Conservation (phyloP, 2,113 vertebrate genomes). For the Nyctibius bracteatus region DNA sequence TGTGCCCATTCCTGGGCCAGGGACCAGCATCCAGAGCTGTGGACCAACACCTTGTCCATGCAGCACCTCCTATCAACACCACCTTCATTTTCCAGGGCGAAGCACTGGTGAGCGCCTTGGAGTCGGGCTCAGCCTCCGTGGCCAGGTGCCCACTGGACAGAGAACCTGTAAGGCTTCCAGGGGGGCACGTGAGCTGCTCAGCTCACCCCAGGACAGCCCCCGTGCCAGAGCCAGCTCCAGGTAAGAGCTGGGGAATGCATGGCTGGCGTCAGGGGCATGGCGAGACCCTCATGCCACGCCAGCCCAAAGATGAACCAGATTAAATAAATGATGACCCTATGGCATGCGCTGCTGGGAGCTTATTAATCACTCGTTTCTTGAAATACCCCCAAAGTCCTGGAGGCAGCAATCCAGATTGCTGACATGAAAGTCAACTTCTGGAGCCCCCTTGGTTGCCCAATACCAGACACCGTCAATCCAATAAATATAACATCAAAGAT, state of each 20-base stretch:
- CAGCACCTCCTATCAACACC: neutral
- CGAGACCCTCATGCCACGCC: neutral
- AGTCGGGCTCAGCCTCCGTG: neutral
- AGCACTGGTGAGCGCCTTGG: neutral
- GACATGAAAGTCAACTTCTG: neutral
- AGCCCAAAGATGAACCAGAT: too few species aligned
- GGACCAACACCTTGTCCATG: neutral
- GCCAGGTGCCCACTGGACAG: fast-evolving
- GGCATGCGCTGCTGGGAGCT: neutral
- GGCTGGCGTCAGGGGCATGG: too few species aligned
- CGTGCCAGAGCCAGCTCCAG: neutral
- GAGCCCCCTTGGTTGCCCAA: neutral
- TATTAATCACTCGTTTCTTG: neutral
- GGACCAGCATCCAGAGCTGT: neutral
- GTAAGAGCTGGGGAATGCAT: neutral
- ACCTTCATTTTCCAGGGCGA: neutral
- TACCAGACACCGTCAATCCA: neutral
- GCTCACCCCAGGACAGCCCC: neutral
- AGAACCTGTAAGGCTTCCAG: neutral
- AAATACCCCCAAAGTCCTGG: neutral
- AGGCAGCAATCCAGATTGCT: neutral
- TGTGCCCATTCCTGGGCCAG: fast-evolving
- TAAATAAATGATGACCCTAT: neutral
- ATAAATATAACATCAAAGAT: neutral
- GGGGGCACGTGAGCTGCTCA: neutral